Base-by-base conservation (phyloP, 2,888 invertebrate species). In the Megamerina dolium region DNA sequence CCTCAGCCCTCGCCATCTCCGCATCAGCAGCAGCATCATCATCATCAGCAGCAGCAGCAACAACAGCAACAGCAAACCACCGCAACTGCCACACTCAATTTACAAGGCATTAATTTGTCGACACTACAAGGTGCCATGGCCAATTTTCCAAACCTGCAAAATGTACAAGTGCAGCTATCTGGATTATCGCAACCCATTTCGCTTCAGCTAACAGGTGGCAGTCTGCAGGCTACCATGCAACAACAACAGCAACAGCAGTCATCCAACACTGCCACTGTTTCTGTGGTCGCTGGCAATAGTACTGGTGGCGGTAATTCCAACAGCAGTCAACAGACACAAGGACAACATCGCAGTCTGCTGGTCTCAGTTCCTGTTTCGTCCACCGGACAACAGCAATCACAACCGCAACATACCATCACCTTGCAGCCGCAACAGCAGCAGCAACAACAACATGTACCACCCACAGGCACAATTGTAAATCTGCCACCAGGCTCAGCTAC, bases 101-200 rank as follows among this genome's bases (percentile, higher is more conserved):
- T 81, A 43, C 81, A 86, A 74, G 83, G 85, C 55, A 76, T 87
- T 53, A 86, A 86, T 68, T 74, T 87, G 55, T 79, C 85, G 40
- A 79, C 78, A 61, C 68, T 82, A 49, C 80, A 80, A 56, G 80
- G 86, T 42, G 70, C 71, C 8, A 70, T 72, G 60, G 63, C 70
- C 6, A 70, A 70, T 43, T 71, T 72, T 44, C 81, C 85, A 48
- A 85, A 85, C 20, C 72, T 87, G 37, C 87, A 87, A 66, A 87
- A 86, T 68, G 55, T 55, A 13, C 85, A 86, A 74, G 79, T 87
- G 36, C 89, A 89, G 64, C 81, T 90, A 59, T 86, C 88, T 10
- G 88, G 87, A 30, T 78, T 90, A 43, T 79, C 87, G n/a, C 87
- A 88, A 54, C 88, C 89, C 4, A 87, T 90, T 56, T 88, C 89